Base-by-base conservation (phyloP, 37 sponge, comb jelly and placozoan genomes). In the Tethya wilhelma region DNA sequence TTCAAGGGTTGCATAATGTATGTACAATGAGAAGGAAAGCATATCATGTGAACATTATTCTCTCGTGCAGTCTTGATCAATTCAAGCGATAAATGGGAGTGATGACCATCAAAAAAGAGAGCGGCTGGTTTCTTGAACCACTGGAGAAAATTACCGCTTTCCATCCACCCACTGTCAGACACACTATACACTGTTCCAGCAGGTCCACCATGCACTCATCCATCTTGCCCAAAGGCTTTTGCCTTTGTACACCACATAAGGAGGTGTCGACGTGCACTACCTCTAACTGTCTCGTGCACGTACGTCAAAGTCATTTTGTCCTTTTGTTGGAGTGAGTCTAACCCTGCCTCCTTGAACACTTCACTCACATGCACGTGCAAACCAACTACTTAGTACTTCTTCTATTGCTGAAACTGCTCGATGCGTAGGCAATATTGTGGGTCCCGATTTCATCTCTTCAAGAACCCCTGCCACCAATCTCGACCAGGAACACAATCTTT, bases 101-200 rank as follows among this genome's bases (percentile, higher is more conserved):
- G 80, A 45, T 90, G 85, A 29, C 85, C 90, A 90, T 90, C 85
- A 79, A 90, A 72, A 65, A 90, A 56, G 14, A 90, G 81, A 33
- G 84, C 64, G 25, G 79, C 75, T 46, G 90, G 84, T 38, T 88
- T 83, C 43, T 57, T 14, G 30, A 88, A 81, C 89, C 89, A 88
- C 22, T 43, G 38, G 2, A 77, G 43, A 44, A 82, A 88, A 49
- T 82, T 82, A 1, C 34, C 74, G 1, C 36, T 34, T 38, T 89
- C 89, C 84, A 89, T 83, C 89, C 89, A 89, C 14, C 89, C 79
- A 73, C 79, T 79, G 34, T 78, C 73, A 53, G 71, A 59, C 2
- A 77, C 67, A 39, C 59, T 37, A 57, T 83, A 89, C 55, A 71
- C 22, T 34, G 43, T 31, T n/a, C 73, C 89, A 30, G 73, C 79